Percentiles rank a stretch among this genome's conserved stretches.
These are phyloP conservation scores for Microctonus hyperodae DNA, from an alignment of 2,888 invertebrate species.

Conservation along the genomic window DNA sequence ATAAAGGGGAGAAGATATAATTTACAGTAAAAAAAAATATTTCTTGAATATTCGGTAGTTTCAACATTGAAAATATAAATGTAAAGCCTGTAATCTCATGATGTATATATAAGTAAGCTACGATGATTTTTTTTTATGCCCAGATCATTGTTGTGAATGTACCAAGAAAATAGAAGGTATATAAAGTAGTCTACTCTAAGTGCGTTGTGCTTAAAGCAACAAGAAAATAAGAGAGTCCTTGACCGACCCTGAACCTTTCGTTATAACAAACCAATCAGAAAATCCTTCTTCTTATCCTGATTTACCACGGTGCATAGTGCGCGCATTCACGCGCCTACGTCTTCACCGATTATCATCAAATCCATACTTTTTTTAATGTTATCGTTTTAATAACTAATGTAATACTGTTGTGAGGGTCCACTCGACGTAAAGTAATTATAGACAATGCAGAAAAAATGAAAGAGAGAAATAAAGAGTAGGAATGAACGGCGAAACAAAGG, in stretches of 20 bases:
- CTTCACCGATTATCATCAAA: background rate
- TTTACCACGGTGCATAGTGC: conserved; percentile 43
- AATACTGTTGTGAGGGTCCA: background rate
- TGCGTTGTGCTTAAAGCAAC: background rate
- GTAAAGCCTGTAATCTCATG: too few species aligned
- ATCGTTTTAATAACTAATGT: background rate
- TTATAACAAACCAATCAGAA: conserved; percentile 45
- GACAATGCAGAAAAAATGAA: conserved; percentile 10
- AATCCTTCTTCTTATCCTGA: conserved; percentile 32
- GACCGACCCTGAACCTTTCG: conserved; percentile 62
- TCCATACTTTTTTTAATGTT: background rate
- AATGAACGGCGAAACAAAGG: background rate
- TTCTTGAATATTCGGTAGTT: too few species aligned
- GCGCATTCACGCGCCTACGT: conserved; percentile 32
- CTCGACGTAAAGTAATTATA: conserved; percentile 6
- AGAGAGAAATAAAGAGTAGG: background rate
- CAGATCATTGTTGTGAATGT: background rate
- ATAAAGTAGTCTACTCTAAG: background rate
- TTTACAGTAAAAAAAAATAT: too few species aligned
- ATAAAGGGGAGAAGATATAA: too few species aligned
- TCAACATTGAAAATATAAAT: too few species aligned
- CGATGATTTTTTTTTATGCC: too few species aligned
- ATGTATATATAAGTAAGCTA: too few species aligned
- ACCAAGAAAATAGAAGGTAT: background rate
- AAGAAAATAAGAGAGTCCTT: conserved; percentile 56